Base-by-base conservation (phyloP, 2,888 invertebrate genomes). In the Dioctria linearis region DNA sequence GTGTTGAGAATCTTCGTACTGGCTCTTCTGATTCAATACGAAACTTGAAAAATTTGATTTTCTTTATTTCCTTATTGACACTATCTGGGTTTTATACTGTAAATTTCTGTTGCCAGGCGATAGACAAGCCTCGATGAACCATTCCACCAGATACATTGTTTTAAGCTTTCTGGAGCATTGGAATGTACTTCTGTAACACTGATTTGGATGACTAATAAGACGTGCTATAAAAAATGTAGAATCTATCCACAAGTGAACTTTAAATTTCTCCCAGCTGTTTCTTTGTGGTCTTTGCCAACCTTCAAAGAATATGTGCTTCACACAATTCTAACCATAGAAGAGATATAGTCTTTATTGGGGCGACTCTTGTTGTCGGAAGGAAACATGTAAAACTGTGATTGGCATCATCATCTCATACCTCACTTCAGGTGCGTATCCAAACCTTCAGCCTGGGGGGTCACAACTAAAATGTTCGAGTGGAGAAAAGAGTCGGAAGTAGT, bases 171-270 rank as follows among this genome's bases (percentile, higher is more conserved):
- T n/a, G 54, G 54, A 4, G 54, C 4, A 4, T 8, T 54, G 6
- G 4, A 11, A 54, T 61, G 37, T 11, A 61, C 25, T 61, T 61
- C 61, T 4, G 8, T 11, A 4, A 61, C 61, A 25, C 61, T 25
- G 61, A 8, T 25, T 39, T 37, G 61, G 61, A 61, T 61, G 61
- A 8, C 39, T 11, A 5, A 3, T 5, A 3, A 4, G 8, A 1
- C 61, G 3, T 13, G 25, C 13, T 3, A 61, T 1, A 3, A 39
- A 6, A 5, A 61, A 4, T 25, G 61, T 25, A 39, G 81, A 86
- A 67, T 83, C 84, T 39, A 81, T 82, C 84, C 83, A 86, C 71
- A 79, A 83, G 37, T 37, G 37, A 11, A 51, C 25, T 37, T 39
- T 3, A 4, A 3, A 25, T 25, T 4, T 4, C 13, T 8, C 37